Evolutionary conservation across 1,140 invertebrate species (phyloP), one percentile per base, ranked within the genome.

Genomic region (Drosophila punjabiensis): DNA sequence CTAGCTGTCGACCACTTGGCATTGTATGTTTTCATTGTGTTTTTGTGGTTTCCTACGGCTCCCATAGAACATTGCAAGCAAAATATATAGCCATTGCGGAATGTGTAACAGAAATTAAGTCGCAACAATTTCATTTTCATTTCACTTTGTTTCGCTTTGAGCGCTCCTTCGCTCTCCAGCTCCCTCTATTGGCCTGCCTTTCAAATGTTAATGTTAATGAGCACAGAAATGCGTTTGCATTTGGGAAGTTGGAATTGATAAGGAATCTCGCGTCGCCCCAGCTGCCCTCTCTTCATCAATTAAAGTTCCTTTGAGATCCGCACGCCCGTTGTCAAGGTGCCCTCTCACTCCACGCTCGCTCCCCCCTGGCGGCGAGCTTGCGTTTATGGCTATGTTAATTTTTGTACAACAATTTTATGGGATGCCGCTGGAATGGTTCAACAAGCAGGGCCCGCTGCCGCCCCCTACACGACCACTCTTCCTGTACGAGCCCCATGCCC

Each of bases 361-460:
- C 35, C 20, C 14, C 9, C 20, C 35, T 33, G 20, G 14, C 43
- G 24, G 43, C 24, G 50, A 66, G 69, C 74, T 87, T 62, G 61
- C 59, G 62, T 89, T 89, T 85, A 89, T 85, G 81, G 61, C 78
- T 82, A 89, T 89, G 86, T 79, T 90, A 89, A 88, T 89, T 89
- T 89, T 77, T 64, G 60, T 69, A 81, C 64, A 88, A 80, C 74
- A 47, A 70, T 90, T 87, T 89, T 81, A 89, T 89, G 86, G 74
- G 79, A 85, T 89, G 79, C 55, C 78, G 63, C 78, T 84, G 75
- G 58, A 73, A 53, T 66, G 65, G 45, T 47, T 47, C 67, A 76
- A 33, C 47, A 30, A 37, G 30, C 30, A 43, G 24, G 41, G 56
- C 45, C 65, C 59, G 32, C 30, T 43, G 30, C 45, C 48, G 35